Conservation (phyloP, 2,797 vertebrate genomes). For the Choloepus didactylus region DNA sequence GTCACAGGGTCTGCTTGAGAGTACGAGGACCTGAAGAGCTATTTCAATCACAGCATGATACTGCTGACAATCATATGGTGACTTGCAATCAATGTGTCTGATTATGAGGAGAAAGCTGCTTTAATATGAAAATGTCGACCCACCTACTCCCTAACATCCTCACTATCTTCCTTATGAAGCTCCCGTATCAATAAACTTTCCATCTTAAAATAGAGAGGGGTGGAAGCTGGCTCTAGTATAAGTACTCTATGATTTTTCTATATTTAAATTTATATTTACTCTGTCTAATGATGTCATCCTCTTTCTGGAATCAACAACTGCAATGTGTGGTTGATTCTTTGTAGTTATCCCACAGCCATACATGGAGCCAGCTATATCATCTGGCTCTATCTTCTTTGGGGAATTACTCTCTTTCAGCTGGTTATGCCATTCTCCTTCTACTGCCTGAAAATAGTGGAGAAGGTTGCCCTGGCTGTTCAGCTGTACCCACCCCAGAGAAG, state of each 20-base stretch:
- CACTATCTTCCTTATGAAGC: background rate
- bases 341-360: background rate
- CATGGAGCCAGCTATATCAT: background rate
- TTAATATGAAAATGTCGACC: conserved; percentile 39
- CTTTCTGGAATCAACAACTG: background rate
- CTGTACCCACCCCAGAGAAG: background rate
- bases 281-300: background rate
- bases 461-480: background rate
- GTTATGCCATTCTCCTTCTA: background rate
- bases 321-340: background rate
- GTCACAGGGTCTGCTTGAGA: background rate
- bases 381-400: background rate
- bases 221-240: background rate
- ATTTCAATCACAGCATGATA: conserved; percentile 32
- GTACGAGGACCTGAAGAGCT: background rate
- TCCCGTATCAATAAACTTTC: conserved; percentile 30
- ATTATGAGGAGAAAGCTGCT: background rate
- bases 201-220: conserved; percentile 30
- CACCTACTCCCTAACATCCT: background rate
- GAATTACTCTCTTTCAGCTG: background rate
- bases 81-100: conserved; percentile 61
- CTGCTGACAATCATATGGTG: background rate
- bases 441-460: background rate
- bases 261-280: background rate
- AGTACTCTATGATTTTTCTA: background rate